Base-by-base conservation (phyloP, 2,113 vertebrate genomes). In the Corythornis vintsioides region DNA sequence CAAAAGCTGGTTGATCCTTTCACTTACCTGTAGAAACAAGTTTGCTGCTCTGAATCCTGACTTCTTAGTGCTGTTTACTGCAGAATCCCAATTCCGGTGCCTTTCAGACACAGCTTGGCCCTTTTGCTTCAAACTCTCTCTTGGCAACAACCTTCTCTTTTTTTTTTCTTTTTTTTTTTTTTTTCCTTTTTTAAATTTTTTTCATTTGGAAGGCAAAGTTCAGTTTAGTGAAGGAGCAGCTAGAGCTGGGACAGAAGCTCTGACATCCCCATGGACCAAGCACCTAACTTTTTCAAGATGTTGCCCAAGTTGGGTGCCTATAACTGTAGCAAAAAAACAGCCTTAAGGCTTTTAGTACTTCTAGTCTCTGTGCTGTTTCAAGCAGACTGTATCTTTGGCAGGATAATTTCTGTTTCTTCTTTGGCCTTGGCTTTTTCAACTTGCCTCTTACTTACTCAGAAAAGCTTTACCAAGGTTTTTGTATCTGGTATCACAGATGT, bases 391-490 rank as follows among this genome's bases (percentile, higher is more conserved):
- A 19, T 67, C 47, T 88, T 75, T 90, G 59, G 29, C 50, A 73
- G 31, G 22, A 47, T 82, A 38, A 42, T 52, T 89, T 90, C 72
- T 90, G 7, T 82, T 52, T 83, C 74, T 90, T 72, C 80, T 84
- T 92, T 93, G 81, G 89, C 92, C 81, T 94, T 89, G 73, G 19
- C 77, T 82, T 92, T 94, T 93, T 76, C 86, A 93, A 31, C n/a
- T 85, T 94, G 45, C 74, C 59, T 90, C 59, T 82, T 79, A 75
- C 73, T 86, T 88, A 82, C 50, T 87, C 77, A 76, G 53, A 89
- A 50, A 88, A 31, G 29, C 31, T 94, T 92, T 82, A 96, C 59
- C 83, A 79, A 81, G 55, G 66, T 64, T 94, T 90, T 89, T 69
- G 31, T 90, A 57, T 94, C 86, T 90, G 66, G 38, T 87, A 81